Conservation (phyloP, 1,140 invertebrate species). For the Aplysia californica region DNA sequence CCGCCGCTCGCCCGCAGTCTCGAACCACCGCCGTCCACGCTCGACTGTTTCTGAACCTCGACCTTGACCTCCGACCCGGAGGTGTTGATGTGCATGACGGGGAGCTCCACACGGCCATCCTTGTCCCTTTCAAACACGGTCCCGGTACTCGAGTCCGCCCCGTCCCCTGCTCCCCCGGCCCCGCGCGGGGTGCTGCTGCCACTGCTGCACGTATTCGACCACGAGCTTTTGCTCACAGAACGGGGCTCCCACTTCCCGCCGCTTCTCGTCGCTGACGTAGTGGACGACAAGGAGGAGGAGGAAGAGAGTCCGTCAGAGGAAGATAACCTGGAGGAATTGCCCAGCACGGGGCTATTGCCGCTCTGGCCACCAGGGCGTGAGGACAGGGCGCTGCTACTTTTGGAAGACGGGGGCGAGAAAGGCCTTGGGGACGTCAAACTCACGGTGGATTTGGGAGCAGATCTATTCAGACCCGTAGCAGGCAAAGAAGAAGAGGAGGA, state of each 20-base stretch:
- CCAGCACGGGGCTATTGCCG: constrained; percentile 6
- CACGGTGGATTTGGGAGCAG: background rate
- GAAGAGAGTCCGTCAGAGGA: too few species aligned
- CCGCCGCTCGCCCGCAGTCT: background rate
- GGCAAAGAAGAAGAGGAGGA: constrained; percentile 16
- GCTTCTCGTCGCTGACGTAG: background rate
- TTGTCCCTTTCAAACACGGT: constrained; percentile 20
- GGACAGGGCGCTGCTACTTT: background rate
- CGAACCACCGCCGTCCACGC: background rate
- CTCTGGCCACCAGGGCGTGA: too few species aligned
- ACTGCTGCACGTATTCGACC: too few species aligned
- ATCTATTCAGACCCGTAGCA: background rate
- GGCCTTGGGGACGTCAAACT: constrained; percentile 17
- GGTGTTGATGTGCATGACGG: constrained; percentile 19
- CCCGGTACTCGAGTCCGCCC: too few species aligned
- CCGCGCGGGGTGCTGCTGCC: too few species aligned
- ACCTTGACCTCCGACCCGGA: constrained; percentile 12
- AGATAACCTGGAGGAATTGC: too few species aligned
- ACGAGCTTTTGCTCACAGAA: background rate
- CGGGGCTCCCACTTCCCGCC: constrained; percentile 8
- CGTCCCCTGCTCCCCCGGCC: too few species aligned
- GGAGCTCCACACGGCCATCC: constrained; percentile 18
- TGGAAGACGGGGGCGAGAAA: constrained; percentile 12
- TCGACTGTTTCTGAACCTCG: background rate
- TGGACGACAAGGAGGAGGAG: too few species aligned